Evolutionary conservation across 2,113 vertebrate species (phyloP).

Genomic region (Fukomys damarensis): DNA sequence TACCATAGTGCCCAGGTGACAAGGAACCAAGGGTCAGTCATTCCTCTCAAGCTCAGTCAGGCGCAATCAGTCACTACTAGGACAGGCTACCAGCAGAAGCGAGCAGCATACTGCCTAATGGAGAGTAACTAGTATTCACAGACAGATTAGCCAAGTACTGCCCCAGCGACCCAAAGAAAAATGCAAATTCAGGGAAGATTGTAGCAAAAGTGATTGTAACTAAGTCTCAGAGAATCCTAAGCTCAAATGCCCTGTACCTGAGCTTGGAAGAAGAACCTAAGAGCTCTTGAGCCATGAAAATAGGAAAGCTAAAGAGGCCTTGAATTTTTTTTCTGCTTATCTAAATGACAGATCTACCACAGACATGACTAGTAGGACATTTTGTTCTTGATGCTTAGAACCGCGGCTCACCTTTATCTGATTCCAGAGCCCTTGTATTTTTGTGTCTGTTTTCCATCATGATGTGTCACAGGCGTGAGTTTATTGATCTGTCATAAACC

Average conservation of each 20-base stretch:
- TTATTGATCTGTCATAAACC: conserved; percentile 9
- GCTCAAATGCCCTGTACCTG: neutral
- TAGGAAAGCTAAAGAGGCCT: neutral
- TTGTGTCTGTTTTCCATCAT: conserved; percentile 47
- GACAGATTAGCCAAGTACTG: neutral
- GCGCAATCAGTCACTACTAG: neutral
- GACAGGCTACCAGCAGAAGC: neutral
- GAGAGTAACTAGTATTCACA: neutral
- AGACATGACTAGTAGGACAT: neutral
- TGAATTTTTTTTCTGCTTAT: conserved; percentile 39
- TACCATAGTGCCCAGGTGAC: neutral
- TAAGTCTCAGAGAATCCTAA: conserved; percentile 5
- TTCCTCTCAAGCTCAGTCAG: neutral
- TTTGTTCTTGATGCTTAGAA: conserved; percentile 29
- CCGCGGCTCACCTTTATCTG: conserved; percentile 2
- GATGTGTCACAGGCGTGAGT: neutral
- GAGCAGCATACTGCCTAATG: neutral
- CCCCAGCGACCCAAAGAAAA: conserved; percentile 37
- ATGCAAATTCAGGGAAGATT: conserved; percentile 3
- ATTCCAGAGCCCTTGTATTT: conserved; percentile 20
- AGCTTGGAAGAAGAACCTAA: neutral
- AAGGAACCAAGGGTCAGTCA: neutral
- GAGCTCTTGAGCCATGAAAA: neutral
- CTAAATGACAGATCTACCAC: neutral
- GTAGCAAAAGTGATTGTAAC: neutral